Evolutionary conservation across 2,113 vertebrate genomes (phyloP).

Genomic region (Odocoileus virginianus): DNA sequence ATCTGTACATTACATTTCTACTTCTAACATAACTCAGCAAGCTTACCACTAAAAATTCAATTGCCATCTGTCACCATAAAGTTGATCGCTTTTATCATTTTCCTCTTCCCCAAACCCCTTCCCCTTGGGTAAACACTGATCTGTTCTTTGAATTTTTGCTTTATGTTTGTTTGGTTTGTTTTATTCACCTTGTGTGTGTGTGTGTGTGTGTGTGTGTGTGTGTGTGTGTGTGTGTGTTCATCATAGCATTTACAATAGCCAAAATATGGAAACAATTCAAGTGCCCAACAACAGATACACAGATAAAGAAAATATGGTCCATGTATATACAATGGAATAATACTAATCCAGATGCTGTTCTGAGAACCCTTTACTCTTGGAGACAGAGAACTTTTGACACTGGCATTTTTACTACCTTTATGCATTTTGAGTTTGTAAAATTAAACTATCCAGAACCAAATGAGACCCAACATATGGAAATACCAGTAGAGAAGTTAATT

Average conservation of each 20-base stretch:
- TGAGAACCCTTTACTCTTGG: not conserved
- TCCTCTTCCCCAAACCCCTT: rapidly evolving
- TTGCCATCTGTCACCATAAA: not conserved
- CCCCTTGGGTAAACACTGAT: not conserved
- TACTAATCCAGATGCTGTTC: not conserved
- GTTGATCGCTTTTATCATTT: not conserved
- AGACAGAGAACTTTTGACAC: not conserved
- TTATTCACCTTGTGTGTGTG: not conserved
- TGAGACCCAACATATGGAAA: not conserved
- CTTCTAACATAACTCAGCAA: not conserved
- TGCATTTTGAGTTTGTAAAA: not conserved
- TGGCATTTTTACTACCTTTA: not conserved
- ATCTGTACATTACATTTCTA: not conserved
- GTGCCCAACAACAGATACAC: not conserved
- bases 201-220: not conserved
- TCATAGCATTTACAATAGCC: not conserved
- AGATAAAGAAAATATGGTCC: not conserved
- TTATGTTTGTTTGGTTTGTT: not conserved
- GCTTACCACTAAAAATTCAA: not conserved
- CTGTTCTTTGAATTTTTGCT: not conserved
- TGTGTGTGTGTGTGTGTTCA: not conserved
- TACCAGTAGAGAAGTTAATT: not conserved
- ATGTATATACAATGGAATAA: not conserved
- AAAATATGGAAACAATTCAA: not conserved
- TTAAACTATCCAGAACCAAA: not conserved